A percentile compares a stretch with the other conserved stretches of the same genome.
Evolutionary conservation across 2,888 invertebrate genomes (phyloP).

Genomic region (Drymonia ruficornis): DNA sequence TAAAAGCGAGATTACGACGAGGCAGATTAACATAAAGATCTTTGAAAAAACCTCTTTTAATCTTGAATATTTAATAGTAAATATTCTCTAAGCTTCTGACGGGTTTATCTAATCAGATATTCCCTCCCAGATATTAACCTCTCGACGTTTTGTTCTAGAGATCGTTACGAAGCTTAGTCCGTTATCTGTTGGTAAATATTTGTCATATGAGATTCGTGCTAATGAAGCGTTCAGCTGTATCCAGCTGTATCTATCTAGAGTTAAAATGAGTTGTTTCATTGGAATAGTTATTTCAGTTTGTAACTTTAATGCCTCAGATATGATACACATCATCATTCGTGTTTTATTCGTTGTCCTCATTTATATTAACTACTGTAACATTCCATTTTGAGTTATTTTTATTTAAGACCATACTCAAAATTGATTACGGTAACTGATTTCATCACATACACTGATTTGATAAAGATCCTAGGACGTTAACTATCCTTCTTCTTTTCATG

Average conservation of each 20-base stretch:
- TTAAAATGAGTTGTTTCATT: background rate
- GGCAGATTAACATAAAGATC: constrained; percentile 10
- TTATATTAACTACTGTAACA: too few species aligned
- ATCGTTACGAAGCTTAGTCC: constrained; percentile 46
- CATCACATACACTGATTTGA: too few species aligned
- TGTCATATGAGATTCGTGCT: constrained; percentile 11
- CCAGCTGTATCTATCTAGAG: background rate
- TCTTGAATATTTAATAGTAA: constrained; percentile 41
- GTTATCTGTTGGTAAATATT: constrained; percentile 29
- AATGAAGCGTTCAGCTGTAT: constrained; percentile 9
- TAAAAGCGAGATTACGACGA: constrained; percentile 27
- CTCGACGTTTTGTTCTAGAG: constrained; percentile 47
- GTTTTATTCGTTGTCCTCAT: too few species aligned
- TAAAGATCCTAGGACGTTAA: too few species aligned
- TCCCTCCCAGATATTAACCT: too few species aligned
- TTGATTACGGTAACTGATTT: too few species aligned
- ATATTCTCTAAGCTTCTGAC: constrained; percentile 20
- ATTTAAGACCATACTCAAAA: too few species aligned
- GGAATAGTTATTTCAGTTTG: background rate
- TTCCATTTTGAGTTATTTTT: too few species aligned
- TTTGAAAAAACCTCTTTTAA: constrained; percentile 33
- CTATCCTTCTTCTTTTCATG: too few species aligned
- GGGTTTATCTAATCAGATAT: constrained; percentile 44
- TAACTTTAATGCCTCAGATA: background rate
- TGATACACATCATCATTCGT: background rate